Percentiles rank a stretch among this genome's conserved stretches.
Conservation (phyloP, 2,888 invertebrate species). For the Campoletis raptor region DNA sequence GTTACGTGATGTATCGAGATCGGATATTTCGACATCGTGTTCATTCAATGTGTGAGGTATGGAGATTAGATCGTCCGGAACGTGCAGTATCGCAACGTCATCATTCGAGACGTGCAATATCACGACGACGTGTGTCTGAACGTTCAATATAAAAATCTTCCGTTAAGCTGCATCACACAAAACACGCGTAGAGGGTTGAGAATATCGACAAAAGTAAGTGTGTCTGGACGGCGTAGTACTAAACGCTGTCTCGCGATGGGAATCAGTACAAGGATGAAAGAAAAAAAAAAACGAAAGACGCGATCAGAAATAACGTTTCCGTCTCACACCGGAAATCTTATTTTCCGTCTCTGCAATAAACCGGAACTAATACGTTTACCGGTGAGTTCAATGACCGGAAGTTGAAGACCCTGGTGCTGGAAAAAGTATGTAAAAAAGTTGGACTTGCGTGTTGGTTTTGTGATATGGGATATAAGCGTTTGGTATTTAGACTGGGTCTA, state of each 20-base stretch:
- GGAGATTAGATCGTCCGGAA: conserved; percentile 18
- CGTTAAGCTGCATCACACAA: background rate
- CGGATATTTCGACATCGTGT: conserved; percentile 1
- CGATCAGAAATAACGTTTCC: background rate
- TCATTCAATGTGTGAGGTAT: background rate
- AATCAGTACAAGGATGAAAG: background rate
- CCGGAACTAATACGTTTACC: background rate
- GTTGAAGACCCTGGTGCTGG: background rate
- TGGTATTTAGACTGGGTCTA: background rate
- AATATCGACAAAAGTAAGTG: background rate
- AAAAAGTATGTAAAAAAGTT: background rate
- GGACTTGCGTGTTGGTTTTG: background rate
- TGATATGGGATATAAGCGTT: background rate
- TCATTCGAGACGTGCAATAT: conserved; percentile 31
- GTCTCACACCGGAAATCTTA: background rate
- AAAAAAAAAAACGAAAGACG: background rate
- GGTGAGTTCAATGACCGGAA: background rate
- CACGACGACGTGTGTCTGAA: background rate
- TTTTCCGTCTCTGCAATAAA: background rate
- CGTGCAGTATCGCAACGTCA: conserved; percentile 7
- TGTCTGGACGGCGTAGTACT: background rate
- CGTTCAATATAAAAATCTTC: conserved; percentile 11
- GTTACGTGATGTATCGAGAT: conserved; percentile 30
- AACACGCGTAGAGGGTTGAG: background rate
- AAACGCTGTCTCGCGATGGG: conserved; percentile 3